Evolutionary conservation across 1,140 invertebrate species (phyloP), one percentile per base, ranked within the genome.

Genomic region (Micrasema longulum): DNA sequence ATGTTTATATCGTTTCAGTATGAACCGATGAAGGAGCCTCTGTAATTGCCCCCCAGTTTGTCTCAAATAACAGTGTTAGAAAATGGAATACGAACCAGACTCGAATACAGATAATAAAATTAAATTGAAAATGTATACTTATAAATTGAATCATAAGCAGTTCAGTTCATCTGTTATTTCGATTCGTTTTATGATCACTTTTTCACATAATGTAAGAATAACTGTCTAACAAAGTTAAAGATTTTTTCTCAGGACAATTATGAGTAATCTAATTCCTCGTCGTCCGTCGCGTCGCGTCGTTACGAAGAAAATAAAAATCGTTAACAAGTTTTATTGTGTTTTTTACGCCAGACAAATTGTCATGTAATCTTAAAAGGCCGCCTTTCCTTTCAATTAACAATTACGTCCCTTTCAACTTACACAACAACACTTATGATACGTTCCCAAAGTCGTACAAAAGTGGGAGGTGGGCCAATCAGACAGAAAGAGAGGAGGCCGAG

Each of bases 351-450:
- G n/a, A 36, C 7, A 38, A 57, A 16, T 35, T 36, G n/a, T 14
- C 31, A 12, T 16, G 16, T 57, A 57, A 35, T 35, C 12, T n/a
- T 57, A 7, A 10, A 10, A 20, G 48, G 18, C 14, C 5, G 26
- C 36, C 31, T 11, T 57, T 35, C 14, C 7, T 14, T 35, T 38
- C 14, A 57, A 57, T 35, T 57, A 57, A 57, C 26, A 35, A 38
- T 31, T 57, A 38, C 31, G n/a, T 36, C 31, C 53, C 36, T 57
- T 57, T 57, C n/a, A 35, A 31, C 23, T n/a, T 57, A 11, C 31
- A 20, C 1, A 52, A 14, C 50, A 22, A 11, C 10, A 3, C 31
- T 53, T 6, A 12, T 14, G 14, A 57, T 57, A 5, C 31, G 4
- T n/a, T 31, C n/a, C 31, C 26, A 31, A 11, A 20, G 20, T 11